Percentiles rank a stretch among this genome's conserved stretches.
Evolutionary conservation across 2,113 vertebrate genomes (phyloP).

Genomic region (Ptyas mucosa): DNA sequence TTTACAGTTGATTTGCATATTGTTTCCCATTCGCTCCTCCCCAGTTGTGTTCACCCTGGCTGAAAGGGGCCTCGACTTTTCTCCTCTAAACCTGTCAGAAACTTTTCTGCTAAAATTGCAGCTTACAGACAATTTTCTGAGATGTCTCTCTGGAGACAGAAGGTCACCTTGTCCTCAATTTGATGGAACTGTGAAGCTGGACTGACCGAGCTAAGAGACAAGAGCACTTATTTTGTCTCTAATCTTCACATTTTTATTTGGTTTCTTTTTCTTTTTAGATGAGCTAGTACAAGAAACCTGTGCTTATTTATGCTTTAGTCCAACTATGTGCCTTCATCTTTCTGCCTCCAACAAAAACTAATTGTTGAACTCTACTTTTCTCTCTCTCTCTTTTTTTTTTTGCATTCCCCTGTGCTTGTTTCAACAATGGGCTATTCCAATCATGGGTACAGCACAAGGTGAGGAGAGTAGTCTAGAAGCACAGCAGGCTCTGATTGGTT

Average conservation of each 20-base stretch:
- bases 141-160: not conserved
- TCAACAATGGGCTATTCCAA: not conserved
- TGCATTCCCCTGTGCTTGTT: not conserved
- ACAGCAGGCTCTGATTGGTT: slow-evolving; percentile 56
- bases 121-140: not conserved
- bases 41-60: not conserved
- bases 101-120: not conserved
- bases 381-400: not conserved
- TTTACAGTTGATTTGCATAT: not conserved
- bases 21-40: not conserved
- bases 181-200: not conserved
- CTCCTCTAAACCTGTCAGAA: not conserved
- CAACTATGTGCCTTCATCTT: slow-evolving; percentile 5
- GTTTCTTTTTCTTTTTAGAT: not conserved
- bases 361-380: not conserved
- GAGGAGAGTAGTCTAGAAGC: slow-evolving; percentile 42
- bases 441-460: not conserved
- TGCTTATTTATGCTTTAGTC: not conserved
- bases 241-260: not conserved
- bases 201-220: not conserved
- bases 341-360: not conserved
- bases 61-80: not conserved
- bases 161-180: slow-evolving; percentile 9
- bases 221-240: not conserved
- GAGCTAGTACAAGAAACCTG: not conserved